Conservation (phyloP, 2,888 invertebrate genomes). For the Galeruca laticollis region DNA sequence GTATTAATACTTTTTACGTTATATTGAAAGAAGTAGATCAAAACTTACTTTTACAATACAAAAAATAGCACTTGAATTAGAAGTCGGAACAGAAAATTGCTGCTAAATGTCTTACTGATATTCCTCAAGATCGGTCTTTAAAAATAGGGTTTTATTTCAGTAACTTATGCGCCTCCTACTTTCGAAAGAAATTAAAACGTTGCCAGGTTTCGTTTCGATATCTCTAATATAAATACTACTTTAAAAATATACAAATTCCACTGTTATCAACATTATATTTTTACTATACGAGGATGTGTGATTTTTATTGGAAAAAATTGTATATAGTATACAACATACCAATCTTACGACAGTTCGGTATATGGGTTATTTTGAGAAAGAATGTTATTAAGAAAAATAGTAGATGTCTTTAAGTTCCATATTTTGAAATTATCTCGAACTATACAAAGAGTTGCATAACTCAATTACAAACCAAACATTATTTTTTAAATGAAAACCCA, state of each 20-base stretch:
- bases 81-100: background rate
- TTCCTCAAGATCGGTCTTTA: conserved; percentile 17
- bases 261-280: background rate
- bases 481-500: too few species aligned
- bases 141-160: conserved; percentile 32
- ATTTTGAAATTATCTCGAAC: too few species aligned
- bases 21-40: background rate
- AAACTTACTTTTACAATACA: background rate
- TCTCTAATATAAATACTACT: background rate
- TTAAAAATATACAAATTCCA: background rate
- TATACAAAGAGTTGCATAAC: too few species aligned
- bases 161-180: conserved; percentile 23
- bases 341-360: too few species aligned
- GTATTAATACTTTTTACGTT: too few species aligned
- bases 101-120: conserved; percentile 7
- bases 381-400: too few species aligned
- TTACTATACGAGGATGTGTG: too few species aligned
- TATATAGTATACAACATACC: too few species aligned
- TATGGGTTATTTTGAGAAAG: too few species aligned
- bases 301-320: too few species aligned
- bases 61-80: background rate
- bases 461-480: too few species aligned
- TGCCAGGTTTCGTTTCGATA: conserved; percentile 14
- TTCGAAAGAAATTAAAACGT: conserved; percentile 18
- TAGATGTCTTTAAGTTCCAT: too few species aligned